Evolutionary conservation across 2,797 vertebrate species (phyloP).

Genomic region (Megaceryle alcyon): DNA sequence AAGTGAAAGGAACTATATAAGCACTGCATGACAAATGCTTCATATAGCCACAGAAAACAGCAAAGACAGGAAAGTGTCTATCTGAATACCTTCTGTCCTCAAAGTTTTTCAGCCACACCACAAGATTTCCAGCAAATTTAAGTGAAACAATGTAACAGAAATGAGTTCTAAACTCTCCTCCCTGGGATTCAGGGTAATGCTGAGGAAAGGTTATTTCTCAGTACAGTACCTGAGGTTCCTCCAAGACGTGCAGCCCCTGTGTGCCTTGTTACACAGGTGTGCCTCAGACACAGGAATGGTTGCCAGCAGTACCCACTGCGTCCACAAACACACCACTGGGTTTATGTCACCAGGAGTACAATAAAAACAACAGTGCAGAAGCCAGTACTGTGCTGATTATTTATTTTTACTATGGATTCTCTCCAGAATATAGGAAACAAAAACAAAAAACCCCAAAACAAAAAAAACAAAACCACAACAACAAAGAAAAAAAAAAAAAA

Average conservation of each 20-base stretch:
- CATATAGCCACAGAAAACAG: not conserved
- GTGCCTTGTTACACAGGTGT: not conserved
- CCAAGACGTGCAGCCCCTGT: not conserved
- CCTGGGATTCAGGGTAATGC: not conserved
- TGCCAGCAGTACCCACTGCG: not conserved
- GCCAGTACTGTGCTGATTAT: not conserved
- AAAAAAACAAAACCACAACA: not conserved
- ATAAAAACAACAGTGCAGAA: not conserved
- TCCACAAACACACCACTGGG: not conserved
- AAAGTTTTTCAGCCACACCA: not conserved
- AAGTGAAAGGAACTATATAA: not conserved
- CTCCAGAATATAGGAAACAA: not conserved
- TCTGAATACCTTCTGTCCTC: not conserved
- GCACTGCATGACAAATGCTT: not conserved
- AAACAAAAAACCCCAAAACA: not conserved
- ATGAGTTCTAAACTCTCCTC: not conserved
- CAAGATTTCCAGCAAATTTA: not conserved
- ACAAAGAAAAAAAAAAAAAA: too few relatives aligned
- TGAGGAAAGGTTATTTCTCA: not conserved
- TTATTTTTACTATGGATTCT: not conserved
- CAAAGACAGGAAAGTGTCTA: not conserved
- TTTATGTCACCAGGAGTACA: not conserved
- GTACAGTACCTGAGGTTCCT: not conserved
- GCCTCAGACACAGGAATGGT: accelerated
- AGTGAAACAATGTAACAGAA: not conserved